Evolutionary conservation across 2,888 invertebrate genomes (phyloP), one percentile per base, ranked within the genome.

Genomic region (Empis livida): DNA sequence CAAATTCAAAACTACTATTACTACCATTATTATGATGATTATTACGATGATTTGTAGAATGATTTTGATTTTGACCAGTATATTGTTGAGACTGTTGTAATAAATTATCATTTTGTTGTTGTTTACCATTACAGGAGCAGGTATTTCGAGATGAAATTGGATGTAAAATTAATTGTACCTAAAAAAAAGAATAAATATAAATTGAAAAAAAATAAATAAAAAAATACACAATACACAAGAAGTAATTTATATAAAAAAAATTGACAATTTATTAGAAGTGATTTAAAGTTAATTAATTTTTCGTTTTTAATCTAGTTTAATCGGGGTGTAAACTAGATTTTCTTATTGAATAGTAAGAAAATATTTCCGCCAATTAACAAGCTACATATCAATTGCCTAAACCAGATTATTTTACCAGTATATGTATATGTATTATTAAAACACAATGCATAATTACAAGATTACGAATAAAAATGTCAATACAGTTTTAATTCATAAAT

Each of bases 121-220:
- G 48, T 45, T 46, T 46, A 32, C 43, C 44, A 47, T 27, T 27
- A 27, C 23, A 27, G 9, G 23, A 5, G 9, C 23, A 27, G 5
- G 9, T 41, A 39, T 39, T 39, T 38, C 55, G 51, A 35, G 48
- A 43, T 40, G 52, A 53, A 49, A 54, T 51, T 46, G 43, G 47
- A 46, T 55, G 53, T 42, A 56, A 50, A 44, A 52, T 47, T 46
- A 62, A 53, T 56, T 60, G 58, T 46, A 63, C 61, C 63, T 63
- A 44, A n/a, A 57, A 55, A 20, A 37, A 42, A 47, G 2, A 27
- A 44, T 40, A 46, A 47, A 39, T 46, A 41, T 35, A 17, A 48
- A 20, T n/a, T 35, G 13, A 39, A 40, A 45, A 42, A 38, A 47
- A 37, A 13, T 23, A 16, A 2, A 14, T n/a, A 39, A 14, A 23